A percentile compares a stretch with the other conserved stretches of the same genome.
Evolutionary conservation across 2,113 vertebrate species (phyloP).

Genomic region (Phaethon lepturus): DNA sequence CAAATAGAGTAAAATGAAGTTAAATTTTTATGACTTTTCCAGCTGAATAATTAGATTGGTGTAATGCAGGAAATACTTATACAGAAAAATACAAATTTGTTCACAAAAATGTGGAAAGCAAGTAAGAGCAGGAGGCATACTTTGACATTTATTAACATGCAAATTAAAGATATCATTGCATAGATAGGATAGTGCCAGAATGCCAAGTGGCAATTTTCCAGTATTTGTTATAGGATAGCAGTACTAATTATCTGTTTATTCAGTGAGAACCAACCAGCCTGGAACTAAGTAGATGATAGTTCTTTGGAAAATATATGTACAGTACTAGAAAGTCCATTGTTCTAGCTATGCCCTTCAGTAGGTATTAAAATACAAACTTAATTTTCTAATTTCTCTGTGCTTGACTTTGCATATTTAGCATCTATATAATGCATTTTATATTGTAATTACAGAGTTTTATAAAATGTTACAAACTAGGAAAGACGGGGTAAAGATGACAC

Average conservation of each 20-base stretch:
- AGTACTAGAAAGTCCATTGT: background rate
- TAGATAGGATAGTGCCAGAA: background rate
- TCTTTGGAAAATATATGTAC: background rate
- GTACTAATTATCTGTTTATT: background rate
- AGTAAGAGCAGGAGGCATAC: background rate
- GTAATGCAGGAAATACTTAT: background rate
- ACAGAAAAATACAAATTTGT: background rate
- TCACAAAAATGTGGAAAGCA: background rate
- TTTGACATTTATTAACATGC: constrained; percentile 44
- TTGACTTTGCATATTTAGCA: background rate
- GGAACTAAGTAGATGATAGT: background rate
- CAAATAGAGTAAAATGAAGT: background rate
- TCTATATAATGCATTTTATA: background rate
- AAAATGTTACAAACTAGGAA: background rate
- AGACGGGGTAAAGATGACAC: background rate
- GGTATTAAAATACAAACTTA: background rate
- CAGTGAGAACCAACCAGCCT: background rate
- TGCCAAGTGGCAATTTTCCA: constrained; percentile 24
- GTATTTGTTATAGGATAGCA: background rate
- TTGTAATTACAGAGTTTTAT: background rate
- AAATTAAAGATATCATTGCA: background rate
- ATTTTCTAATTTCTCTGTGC: background rate
- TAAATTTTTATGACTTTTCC: background rate
- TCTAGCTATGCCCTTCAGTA: background rate
- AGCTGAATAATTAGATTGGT: background rate